Evolutionary conservation across 2,113 vertebrate genomes (phyloP).

Genomic region (Phyllostomus discolor): DNA sequence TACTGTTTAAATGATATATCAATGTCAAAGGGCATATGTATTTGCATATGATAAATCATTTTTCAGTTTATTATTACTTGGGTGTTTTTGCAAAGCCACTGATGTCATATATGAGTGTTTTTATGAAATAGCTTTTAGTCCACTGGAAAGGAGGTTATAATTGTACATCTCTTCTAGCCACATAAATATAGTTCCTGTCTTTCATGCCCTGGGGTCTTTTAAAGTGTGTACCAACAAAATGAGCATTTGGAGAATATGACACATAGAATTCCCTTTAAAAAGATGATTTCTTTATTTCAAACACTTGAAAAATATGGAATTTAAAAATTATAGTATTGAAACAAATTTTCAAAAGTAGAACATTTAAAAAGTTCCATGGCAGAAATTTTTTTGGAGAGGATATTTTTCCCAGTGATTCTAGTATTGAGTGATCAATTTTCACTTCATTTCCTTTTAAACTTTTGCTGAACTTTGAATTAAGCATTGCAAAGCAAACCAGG

Average conservation of each 20-base stretch:
- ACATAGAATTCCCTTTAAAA: not conserved
- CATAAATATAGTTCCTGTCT: not conserved
- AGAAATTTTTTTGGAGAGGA: not conserved
- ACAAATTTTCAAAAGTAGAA: conserved; percentile 38
- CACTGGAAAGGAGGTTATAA: not conserved
- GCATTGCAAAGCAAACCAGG: not conserved
- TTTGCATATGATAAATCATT: conserved; percentile 2
- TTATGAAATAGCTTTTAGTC: not conserved
- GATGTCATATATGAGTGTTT: not conserved
- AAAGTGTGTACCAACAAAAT: conserved; percentile 20
- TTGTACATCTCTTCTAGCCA: not conserved
- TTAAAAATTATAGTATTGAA: not conserved
- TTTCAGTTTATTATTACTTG: conserved; percentile 11
- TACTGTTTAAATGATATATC: not conserved
- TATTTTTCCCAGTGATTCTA: not conserved
- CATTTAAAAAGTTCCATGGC: not conserved
- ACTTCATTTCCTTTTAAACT: conserved; percentile 44
- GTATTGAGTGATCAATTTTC: conserved; percentile 36
- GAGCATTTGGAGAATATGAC: conserved; percentile 13
- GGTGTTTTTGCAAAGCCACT: conserved; percentile 11
- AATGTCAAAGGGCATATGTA: not conserved
- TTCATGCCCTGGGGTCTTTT: not conserved
- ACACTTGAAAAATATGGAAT: not conserved
- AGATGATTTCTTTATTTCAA: not conserved
- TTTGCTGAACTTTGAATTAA: conserved; percentile 37